Evolutionary conservation across 2,113 vertebrate species (phyloP), one percentile per base, ranked within the genome.

Genomic region (Bos javanicus): DNA sequence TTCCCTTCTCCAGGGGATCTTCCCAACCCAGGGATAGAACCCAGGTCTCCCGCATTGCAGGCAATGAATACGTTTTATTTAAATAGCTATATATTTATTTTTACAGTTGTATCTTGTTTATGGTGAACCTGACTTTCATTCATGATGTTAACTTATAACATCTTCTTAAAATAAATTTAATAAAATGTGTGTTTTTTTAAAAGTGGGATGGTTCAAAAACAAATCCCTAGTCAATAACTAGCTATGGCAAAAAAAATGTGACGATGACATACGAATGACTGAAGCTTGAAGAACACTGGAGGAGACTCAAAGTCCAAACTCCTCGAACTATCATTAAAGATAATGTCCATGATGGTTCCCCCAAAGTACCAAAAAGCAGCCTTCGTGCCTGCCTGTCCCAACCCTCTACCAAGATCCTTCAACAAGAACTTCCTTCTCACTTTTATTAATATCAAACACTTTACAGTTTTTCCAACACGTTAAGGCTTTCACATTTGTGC

Each of bases 161-260:
- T 54, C 28, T 50, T 81, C 90, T 90, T 39, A 43, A 90, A 92
- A 50, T 50, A 62, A 46, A 50, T 85, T 43, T 62, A 39, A 81
- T 62, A n/a, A 83, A 71, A 39, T 78, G 5, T 14, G 9, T 50
- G 2, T 46, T 1, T 80, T 19, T 30, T 84, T 56, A 3, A 1
- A 78, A 93, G 83, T 39, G 15, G 30, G n/a, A 36, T 85, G 26
- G 56, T 92, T 92, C 46, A 67, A 62, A 64, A 39, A n/a, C 30
- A 50, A 93, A 67, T n/a, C 26, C 8, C 7, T 16, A 25, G 7
- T 64, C 13, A 10, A 8, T 57, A 60, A 16, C 64, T 36, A 25
- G 43, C 10, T 43, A 1, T n/a, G 28, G 15, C 28, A 33, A 19
- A 60, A 62, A 59, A 11, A 2, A 30, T 9, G 90, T 17, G 3